Percentiles rank a stretch among this genome's conserved stretches.
phyloP scores from a whole-genome alignment of 2,888 invertebrate species.

The Metalampra italica region DNA sequence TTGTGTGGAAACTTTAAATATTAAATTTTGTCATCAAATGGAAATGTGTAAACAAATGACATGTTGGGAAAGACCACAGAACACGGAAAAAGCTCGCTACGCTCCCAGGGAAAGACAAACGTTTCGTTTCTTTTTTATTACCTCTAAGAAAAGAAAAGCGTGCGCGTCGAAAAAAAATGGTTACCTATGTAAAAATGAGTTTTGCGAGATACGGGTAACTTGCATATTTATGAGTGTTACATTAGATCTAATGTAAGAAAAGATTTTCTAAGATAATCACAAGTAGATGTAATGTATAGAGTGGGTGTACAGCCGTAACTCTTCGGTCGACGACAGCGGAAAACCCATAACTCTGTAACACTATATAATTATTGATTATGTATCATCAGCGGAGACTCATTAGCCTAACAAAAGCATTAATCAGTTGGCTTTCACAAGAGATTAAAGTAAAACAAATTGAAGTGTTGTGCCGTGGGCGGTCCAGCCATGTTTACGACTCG shows the following conservation, averaged over 20 bases:
- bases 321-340: conserved; percentile 14
- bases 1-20: too few relatives aligned
- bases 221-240: too few relatives aligned
- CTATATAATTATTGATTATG: conserved; percentile 52
- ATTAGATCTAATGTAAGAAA: not conserved
- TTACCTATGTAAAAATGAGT: too few relatives aligned
- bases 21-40: too few relatives aligned
- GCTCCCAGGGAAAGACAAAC: too few relatives aligned
- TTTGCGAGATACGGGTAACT: too few relatives aligned
- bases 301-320: conserved; percentile 20
- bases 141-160: too few relatives aligned
- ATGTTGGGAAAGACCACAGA: too few relatives aligned
- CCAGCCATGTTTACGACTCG: conserved; percentile 44
- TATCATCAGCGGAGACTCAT: conserved; percentile 58
- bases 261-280: conserved; percentile 19
- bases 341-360: conserved; percentile 25
- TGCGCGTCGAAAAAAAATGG: too few relatives aligned
- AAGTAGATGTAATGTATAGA: conserved; percentile 46
- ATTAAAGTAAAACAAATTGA: conserved; percentile 71
- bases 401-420: conserved; percentile 63
- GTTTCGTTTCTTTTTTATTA: too few relatives aligned
- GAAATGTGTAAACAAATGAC: too few relatives aligned
- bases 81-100: too few relatives aligned
- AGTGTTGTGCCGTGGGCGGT: conserved; percentile 49
- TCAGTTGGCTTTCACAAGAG: conserved; percentile 57